Evolutionary conservation across 2,113 vertebrate species (phyloP).

Genomic region (Mobula birostris): DNA sequence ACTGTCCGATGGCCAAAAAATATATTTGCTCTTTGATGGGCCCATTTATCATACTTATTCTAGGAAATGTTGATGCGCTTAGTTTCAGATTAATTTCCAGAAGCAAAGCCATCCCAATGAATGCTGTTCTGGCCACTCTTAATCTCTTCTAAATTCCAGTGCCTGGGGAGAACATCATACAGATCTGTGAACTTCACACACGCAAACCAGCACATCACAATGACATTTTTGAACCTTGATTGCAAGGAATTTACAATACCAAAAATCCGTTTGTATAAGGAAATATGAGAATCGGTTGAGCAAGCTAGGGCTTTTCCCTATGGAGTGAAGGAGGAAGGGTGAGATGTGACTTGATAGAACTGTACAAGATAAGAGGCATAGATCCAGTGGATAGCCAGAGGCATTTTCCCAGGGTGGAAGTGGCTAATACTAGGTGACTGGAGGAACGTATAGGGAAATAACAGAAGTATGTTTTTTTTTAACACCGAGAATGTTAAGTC

Average conservation of each 20-base stretch:
- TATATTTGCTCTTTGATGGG: background rate
- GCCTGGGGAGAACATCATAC: background rate
- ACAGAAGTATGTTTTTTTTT: too few species aligned
- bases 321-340: too few species aligned
- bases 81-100: conserved; percentile 20
- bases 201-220: background rate
- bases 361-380: too few species aligned
- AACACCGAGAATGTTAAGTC: too few species aligned
- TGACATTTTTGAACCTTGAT: background rate
- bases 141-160: background rate
- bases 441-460: too few species aligned
- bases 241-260: background rate
- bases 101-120: background rate
- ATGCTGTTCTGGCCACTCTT: background rate
- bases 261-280: background rate
- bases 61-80: background rate
- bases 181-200: background rate
- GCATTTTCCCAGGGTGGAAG: too few species aligned
- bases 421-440: too few species aligned
- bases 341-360: too few species aligned
- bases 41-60: background rate
- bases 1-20: background rate
- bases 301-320: too few species aligned
- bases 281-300: background rate
- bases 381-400: too few species aligned